Percentiles rank a stretch among this genome's conserved stretches.
These are phyloP conservation scores for Lontra canadensis DNA, from an alignment of 2,113 vertebrate species.

Conservation along the genomic window DNA sequence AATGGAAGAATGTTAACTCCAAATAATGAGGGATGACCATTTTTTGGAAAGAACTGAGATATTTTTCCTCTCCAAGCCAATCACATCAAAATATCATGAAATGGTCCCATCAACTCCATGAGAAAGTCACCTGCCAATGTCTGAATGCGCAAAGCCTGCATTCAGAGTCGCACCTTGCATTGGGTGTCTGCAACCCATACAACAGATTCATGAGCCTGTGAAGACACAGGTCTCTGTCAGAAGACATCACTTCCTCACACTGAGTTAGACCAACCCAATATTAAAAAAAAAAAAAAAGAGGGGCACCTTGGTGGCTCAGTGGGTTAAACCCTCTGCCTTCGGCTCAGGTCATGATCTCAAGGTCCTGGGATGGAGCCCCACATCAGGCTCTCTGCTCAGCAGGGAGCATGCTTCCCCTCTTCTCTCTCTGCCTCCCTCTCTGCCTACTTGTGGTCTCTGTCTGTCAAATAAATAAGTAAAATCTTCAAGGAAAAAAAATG, in stretches of 20 bases:
- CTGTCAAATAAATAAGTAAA: too few relatives aligned
- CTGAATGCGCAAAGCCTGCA: neutral
- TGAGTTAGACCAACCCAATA: neutral
- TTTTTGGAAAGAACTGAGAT: neutral
- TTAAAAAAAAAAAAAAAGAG: neutral
- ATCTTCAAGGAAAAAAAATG: neutral
- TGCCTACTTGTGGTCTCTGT: too few relatives aligned
- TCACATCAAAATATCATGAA: neutral
- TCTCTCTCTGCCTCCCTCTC: too few relatives aligned
- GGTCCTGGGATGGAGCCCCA: too few relatives aligned
- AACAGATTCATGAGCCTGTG: neutral
- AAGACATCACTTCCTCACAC: neutral
- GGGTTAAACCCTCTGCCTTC: too few relatives aligned
- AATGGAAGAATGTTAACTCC: neutral
- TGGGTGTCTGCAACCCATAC: neutral
- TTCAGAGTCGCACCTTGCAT: neutral
- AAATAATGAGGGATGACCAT: neutral
- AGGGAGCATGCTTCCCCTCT: too few relatives aligned
- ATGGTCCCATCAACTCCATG: neutral
- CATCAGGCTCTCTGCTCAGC: too few relatives aligned
- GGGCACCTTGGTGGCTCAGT: too few relatives aligned
- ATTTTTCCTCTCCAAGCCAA: neutral
- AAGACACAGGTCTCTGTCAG: neutral
- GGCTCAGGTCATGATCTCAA: too few relatives aligned
- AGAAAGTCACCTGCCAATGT: neutral